Evolutionary conservation across 2,113 vertebrate genomes (phyloP).

Genomic region (Lepus europaeus): DNA sequence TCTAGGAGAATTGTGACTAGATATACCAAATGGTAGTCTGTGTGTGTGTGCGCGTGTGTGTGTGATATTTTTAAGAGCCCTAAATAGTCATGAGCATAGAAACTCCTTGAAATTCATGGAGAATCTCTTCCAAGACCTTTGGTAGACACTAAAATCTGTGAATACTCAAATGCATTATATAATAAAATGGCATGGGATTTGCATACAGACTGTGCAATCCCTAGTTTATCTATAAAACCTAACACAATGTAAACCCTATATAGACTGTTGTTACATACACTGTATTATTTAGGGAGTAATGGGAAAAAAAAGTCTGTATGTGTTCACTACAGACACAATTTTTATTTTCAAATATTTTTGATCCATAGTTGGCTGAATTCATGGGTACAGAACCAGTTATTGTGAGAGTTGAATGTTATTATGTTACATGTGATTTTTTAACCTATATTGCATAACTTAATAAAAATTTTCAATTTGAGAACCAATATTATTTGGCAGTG

Average conservation of each 20-base stretch:
- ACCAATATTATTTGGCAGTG: background rate
- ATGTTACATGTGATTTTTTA: background rate
- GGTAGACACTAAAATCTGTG: background rate
- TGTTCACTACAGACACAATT: background rate
- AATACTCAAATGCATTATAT: background rate
- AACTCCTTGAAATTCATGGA: too few relatives aligned
- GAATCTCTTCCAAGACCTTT: background rate
- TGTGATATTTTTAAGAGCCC: background rate
- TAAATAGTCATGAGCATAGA: background rate
- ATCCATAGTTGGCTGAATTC: background rate
- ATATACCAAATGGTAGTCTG: background rate
- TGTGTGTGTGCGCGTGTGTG: background rate
- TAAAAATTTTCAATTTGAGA: background rate
- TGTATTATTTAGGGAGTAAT: background rate
- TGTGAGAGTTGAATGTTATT: background rate
- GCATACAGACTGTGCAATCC: background rate
- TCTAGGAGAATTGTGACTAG: background rate
- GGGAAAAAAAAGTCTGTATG: background rate
- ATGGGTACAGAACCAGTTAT: background rate
- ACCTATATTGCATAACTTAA: background rate
- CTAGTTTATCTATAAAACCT: too few relatives aligned
- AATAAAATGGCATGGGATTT: background rate
- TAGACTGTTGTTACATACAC: too few relatives aligned
- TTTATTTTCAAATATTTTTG: background rate
- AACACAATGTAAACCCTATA: background rate